phyloP scores from a whole-genome alignment of 2,113 vertebrate genomes.

The Globicephala melas region DNA sequence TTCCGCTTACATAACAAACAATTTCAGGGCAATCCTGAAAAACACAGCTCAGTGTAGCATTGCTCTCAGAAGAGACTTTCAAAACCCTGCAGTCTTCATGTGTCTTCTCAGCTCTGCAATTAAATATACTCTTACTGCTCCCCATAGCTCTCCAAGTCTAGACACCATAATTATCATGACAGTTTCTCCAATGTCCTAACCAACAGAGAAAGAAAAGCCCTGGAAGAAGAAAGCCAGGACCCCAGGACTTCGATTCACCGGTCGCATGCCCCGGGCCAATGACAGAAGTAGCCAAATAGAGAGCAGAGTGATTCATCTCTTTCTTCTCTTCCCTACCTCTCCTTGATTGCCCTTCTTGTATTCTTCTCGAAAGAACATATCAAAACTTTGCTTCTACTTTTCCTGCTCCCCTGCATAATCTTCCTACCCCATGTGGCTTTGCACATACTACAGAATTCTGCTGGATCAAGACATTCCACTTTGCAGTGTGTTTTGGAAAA shows the following conservation, averaged over 20 bases:
- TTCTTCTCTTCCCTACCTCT: slow-evolving; percentile 1
- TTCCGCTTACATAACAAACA: not conserved
- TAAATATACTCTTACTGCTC: slow-evolving; percentile 53
- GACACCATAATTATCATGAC: slow-evolving; percentile 54
- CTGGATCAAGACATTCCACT: not conserved
- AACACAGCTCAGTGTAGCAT: not conserved
- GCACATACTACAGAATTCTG: not conserved
- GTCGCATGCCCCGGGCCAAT: not conserved
- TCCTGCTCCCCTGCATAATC: not conserved
- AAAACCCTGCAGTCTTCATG: not conserved
- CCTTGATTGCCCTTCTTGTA: not conserved
- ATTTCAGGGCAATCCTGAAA: not conserved
- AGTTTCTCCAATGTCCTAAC: slow-evolving; percentile 41
- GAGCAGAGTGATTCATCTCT: not conserved
- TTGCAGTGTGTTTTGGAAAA: not conserved
- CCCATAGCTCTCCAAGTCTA: slow-evolving; percentile 49
- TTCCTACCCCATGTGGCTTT: not conserved
- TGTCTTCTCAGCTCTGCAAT: slow-evolving; percentile 48
- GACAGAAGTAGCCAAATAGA: slow-evolving; percentile 28
- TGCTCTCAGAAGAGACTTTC: slow-evolving; percentile 13
- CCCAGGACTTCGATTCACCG: not conserved
- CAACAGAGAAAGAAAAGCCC: slow-evolving; percentile 20
- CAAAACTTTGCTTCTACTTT: not conserved
- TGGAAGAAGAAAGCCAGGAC: slow-evolving; percentile 22
- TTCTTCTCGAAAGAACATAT: not conserved